These are phyloP conservation scores for Pimephales promelas DNA, from an alignment of 2,113 vertebrate genomes.

Conservation along the genomic window DNA sequence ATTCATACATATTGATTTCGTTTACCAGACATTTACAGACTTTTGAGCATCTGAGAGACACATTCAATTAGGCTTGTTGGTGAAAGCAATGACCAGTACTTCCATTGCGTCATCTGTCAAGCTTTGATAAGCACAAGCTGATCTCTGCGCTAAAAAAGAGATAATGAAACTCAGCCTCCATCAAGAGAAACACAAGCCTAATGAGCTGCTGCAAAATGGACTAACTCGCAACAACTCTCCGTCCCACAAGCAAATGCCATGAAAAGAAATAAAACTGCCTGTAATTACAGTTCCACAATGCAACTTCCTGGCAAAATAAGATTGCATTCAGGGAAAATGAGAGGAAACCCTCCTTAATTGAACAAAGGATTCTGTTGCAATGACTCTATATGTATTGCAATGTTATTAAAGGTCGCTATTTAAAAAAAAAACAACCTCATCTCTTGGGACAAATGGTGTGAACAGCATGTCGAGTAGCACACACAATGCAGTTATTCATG, in stretches of 20 bases:
- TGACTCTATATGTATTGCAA: not conserved
- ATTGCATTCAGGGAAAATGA: slow-evolving; percentile 33
- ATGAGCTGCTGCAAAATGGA: slow-evolving; percentile 48
- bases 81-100: slow-evolving; percentile 29
- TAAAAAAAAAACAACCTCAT: not conserved
- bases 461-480: not conserved
- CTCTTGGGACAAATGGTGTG: not conserved
- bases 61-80: slow-evolving; percentile 44
- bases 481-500: not conserved
- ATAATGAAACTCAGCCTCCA: slow-evolving; percentile 43
- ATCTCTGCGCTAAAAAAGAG: slow-evolving; percentile 34
- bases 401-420: slow-evolving; percentile 15
- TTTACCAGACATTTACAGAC: slow-evolving; percentile 13
- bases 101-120: slow-evolving; percentile 49
- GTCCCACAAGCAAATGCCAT: slow-evolving; percentile 35
- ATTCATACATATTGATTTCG: slow-evolving; percentile 7
- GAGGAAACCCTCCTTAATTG: slow-evolving; percentile 33
- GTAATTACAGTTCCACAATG: slow-evolving; percentile 42
- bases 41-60: slow-evolving; percentile 37
- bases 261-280: slow-evolving; percentile 13
- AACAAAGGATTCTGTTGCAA: slow-evolving; percentile 9
- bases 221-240: slow-evolving; percentile 40
- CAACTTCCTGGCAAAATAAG: slow-evolving; percentile 13
- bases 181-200: slow-evolving; percentile 44
- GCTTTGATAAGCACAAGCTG: slow-evolving; percentile 46